A percentile compares a stretch with the other conserved stretches of the same genome.
These are phyloP conservation scores for Melipona bicolor DNA, from an alignment of 2,888 invertebrate genomes.

Conservation along the genomic window DNA sequence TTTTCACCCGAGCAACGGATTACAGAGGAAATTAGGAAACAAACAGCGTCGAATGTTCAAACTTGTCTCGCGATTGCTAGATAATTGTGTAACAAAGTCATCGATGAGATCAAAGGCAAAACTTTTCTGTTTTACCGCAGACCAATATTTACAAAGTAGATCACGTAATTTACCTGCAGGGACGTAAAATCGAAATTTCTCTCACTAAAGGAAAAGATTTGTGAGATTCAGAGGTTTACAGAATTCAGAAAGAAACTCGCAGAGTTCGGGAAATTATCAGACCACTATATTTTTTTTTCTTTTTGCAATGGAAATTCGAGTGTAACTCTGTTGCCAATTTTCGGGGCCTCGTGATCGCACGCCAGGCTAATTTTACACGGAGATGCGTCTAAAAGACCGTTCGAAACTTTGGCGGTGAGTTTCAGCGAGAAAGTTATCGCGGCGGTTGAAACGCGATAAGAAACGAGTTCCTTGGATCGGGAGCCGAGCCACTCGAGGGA, in stretches of 20 bases:
- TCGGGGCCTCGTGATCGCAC: background rate
- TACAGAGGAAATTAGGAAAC: background rate
- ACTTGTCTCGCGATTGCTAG: too few relatives aligned
- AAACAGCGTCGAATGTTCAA: background rate
- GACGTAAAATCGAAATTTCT: too few relatives aligned
- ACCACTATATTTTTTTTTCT: too few relatives aligned
- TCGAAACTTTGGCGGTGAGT: background rate
- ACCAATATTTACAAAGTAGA: too few relatives aligned
- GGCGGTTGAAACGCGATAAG: slow-evolving; percentile 10
- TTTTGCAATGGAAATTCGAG: background rate
- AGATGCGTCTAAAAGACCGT: background rate
- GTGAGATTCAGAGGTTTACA: too few relatives aligned
- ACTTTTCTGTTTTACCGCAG: too few relatives aligned
- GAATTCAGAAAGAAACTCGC: too few relatives aligned
- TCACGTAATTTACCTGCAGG: too few relatives aligned
- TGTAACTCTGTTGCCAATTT: background rate
- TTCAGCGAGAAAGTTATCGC: slow-evolving; percentile 13
- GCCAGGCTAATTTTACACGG: background rate
- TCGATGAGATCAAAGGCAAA: too few relatives aligned
- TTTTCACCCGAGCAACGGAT: background rate
- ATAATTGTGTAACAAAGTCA: too few relatives aligned
- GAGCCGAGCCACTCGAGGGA: background rate
- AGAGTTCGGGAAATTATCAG: too few relatives aligned
- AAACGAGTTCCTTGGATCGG: background rate
- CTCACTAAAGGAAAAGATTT: too few relatives aligned